Conservation (phyloP, 2,797 vertebrate genomes). For the Falco rusticolus region DNA sequence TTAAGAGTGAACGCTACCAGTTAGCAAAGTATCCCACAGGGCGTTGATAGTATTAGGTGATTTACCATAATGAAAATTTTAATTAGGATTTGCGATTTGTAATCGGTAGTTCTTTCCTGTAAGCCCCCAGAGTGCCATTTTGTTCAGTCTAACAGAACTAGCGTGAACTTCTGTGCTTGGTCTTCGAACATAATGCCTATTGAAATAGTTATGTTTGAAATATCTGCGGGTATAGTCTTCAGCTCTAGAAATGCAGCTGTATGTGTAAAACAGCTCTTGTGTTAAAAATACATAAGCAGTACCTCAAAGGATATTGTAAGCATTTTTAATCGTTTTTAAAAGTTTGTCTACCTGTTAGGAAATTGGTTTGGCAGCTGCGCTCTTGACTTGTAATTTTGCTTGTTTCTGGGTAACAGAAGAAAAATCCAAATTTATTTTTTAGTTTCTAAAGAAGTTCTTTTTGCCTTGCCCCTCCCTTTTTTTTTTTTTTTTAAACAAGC, state of each 20-base stretch:
- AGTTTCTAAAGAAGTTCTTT: background rate
- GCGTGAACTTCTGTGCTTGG: background rate
- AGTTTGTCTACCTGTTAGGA: background rate
- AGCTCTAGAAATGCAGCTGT: background rate
- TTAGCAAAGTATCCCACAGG: background rate
- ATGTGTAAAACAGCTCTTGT: background rate
- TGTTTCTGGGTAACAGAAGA: background rate
- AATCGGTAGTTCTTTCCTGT: background rate
- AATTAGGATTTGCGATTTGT: background rate
- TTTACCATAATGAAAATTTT: background rate
- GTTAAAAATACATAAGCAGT: background rate
- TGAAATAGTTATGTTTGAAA: background rate
- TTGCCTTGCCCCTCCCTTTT: background rate
- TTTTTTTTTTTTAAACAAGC: background rate
- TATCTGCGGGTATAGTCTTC: background rate
- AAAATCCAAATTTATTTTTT: background rate
- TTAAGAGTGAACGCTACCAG: background rate
- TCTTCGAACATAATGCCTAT: background rate
- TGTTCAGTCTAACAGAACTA: background rate
- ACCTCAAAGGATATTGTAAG: background rate
- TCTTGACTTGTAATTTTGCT: background rate
- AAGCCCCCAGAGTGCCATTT: background rate
- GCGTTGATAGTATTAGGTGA: background rate
- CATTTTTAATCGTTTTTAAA: background rate
- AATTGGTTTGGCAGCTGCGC: background rate